Percentiles rank a stretch among this genome's conserved stretches.
Conservation (phyloP, 2,888 invertebrate genomes). For the Nycteola revayana region DNA sequence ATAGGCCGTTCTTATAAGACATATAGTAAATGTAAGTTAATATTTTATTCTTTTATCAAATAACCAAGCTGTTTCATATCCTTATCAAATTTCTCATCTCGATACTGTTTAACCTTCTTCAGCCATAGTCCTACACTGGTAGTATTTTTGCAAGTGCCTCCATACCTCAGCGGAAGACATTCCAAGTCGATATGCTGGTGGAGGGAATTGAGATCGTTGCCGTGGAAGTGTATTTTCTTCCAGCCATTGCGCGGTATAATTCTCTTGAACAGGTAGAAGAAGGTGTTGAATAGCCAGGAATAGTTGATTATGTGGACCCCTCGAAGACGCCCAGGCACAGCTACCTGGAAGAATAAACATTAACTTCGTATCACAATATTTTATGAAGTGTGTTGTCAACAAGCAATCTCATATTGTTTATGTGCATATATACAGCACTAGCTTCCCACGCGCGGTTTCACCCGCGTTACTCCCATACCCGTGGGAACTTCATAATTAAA, state of each 20-base stretch:
- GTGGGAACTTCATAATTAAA: no score
- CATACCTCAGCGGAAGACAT: constrained; percentile 57
- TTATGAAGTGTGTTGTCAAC: no score
- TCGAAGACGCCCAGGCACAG: constrained; percentile 85
- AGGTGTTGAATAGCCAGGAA: constrained; percentile 89
- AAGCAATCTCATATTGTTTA: no score
- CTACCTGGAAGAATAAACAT: no score
- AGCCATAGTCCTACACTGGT: constrained; percentile 81
- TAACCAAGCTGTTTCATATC: constrained; percentile 86
- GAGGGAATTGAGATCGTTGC: constrained; percentile 61
- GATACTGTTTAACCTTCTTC: constrained; percentile 76
- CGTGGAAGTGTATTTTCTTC: constrained; percentile 69
- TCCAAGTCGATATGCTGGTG: constrained; percentile 56
- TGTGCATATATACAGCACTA: no score
- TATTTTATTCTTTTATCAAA: constrained; percentile 64
- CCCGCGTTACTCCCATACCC: no score
- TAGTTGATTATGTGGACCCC: constrained; percentile 89
- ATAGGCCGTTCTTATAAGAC: no score
- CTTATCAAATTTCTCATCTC: constrained; percentile 74
- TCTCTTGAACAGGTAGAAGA: constrained; percentile 88
- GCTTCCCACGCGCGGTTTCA: no score
- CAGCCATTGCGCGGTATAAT: constrained; percentile 85
- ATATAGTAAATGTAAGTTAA: no score
- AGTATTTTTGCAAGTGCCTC: constrained; percentile 80
- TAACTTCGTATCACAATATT: no score